Conservation (phyloP, 1,140 invertebrate genomes). For the Amyelois transitella region DNA sequence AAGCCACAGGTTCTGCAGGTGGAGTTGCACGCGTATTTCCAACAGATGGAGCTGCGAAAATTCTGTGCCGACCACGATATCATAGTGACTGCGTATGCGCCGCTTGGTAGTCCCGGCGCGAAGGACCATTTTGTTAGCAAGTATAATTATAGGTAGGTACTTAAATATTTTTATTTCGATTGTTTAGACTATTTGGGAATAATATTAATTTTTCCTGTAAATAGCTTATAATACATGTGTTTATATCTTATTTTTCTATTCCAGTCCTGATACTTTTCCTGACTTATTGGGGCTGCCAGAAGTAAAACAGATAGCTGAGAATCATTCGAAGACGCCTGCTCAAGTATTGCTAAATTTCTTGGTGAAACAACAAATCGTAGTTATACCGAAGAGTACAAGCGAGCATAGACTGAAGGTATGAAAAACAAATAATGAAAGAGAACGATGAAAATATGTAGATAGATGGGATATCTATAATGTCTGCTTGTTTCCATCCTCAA, state of each 20-base stretch:
- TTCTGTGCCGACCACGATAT: conserved; percentile 85
- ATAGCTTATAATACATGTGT: not conserved
- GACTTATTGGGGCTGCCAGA: conserved; percentile 81
- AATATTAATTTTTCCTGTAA: conserved; percentile 36
- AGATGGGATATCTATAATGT: too few relatives aligned
- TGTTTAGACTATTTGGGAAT: conserved; percentile 13
- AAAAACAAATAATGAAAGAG: too few relatives aligned
- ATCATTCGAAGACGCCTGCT: conserved; percentile 82
- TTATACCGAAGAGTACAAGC: conserved; percentile 91
- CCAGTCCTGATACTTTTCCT: conserved; percentile 75
- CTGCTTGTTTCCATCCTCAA: too few relatives aligned
- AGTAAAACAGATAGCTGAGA: conserved; percentile 80
- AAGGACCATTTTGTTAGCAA: conserved; percentile 70
- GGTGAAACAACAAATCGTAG: conserved; percentile 81
- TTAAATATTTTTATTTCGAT: too few relatives aligned
- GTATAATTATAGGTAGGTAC: conserved; percentile 72
- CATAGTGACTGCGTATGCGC: conserved; percentile 87
- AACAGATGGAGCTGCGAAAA: conserved; percentile 83
- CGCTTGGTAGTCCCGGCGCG: conserved; percentile 79
- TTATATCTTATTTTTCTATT: conserved; percentile 16
- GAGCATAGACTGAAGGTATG: conserved; percentile 78
- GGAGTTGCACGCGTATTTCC: conserved; percentile 88
- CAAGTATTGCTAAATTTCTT: conserved; percentile 87
- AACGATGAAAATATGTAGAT: too few relatives aligned
- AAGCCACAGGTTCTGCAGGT: conserved; percentile 84